Evolutionary conservation across 2,113 vertebrate genomes (phyloP).

Genomic region (Fukomys damarensis): DNA sequence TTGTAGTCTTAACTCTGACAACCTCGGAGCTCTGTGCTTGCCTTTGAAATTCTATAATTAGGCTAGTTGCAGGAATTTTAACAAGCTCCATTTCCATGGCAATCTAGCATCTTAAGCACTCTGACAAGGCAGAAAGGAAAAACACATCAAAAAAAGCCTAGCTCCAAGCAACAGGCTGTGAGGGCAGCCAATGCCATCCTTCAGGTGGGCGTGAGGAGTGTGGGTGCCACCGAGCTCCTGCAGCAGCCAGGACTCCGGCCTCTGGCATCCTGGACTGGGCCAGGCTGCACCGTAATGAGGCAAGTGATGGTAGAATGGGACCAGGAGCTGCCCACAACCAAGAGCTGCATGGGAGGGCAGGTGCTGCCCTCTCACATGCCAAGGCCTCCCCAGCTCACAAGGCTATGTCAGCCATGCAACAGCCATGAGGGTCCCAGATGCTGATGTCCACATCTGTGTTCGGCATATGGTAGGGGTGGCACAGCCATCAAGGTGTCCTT

Average conservation of each 20-base stretch:
- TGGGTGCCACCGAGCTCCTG: accelerated
- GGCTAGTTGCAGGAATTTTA: conserved; percentile 60
- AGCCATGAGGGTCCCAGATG: neutral
- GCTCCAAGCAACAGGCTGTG: neutral
- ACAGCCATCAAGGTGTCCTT: no score
- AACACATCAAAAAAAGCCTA: conserved; percentile 30
- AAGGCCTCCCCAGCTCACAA: accelerated
- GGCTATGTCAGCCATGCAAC: neutral
- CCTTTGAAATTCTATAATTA: conserved; percentile 79
- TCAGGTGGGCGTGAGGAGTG: accelerated
- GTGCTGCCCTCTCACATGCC: neutral
- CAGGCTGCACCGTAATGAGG: accelerated
- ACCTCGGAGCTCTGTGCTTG: conserved; percentile 2
- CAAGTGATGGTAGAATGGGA: neutral
- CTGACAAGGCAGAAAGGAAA: conserved; percentile 55
- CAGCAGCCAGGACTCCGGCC: no score
- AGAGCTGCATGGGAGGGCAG: no score
- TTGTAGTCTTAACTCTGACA: neutral
- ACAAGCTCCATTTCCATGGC: conserved; percentile 79
- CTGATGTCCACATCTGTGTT: neutral
- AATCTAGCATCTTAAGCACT: conserved; percentile 60
- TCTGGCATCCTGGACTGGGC: no score
- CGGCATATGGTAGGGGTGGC: neutral
- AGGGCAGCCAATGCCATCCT: neutral
- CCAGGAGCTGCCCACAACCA: accelerated